Conservation (phyloP, 1,140 invertebrate species). For the Oryzaephilus surinamensis region DNA sequence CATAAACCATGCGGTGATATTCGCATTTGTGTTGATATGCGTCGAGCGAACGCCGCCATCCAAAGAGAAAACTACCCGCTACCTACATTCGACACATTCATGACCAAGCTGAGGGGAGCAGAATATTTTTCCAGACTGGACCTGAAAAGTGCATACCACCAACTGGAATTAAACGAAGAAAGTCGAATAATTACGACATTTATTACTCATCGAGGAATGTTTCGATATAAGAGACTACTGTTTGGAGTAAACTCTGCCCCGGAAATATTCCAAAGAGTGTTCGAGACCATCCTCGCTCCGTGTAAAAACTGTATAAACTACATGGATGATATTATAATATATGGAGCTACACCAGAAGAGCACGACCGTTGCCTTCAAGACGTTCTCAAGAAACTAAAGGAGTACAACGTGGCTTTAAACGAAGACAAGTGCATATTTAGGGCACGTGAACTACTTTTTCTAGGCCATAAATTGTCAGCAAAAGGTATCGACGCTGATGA, state of each 20-base stretch:
- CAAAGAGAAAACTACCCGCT: conserved; percentile 22
- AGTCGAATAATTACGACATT: conserved; percentile 41
- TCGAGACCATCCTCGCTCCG: conserved; percentile 21
- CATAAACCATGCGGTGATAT: conserved; percentile 21
- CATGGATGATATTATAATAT: conserved; percentile 3
- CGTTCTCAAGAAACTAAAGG: too few relatives aligned
- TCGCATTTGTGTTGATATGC: conserved; percentile 28
- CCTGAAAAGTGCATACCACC: conserved; percentile 17
- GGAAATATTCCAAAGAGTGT: conserved; percentile 36
- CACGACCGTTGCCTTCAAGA: neutral
- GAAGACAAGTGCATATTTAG: too few relatives aligned
- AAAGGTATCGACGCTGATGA: too few relatives aligned
- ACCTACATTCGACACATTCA: conserved; percentile 20
- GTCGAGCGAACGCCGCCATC: conserved; percentile 25
- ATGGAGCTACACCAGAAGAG: neutral
- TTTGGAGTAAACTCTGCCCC: conserved; percentile 34
- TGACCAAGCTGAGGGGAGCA: conserved; percentile 15
- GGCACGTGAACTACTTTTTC: too few relatives aligned
- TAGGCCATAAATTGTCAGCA: too few relatives aligned
- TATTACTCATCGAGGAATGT: conserved; percentile 27
- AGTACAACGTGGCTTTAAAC: too few relatives aligned
- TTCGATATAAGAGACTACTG: conserved; percentile 31
- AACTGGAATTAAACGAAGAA: conserved; percentile 5
- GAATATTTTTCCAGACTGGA: conserved; percentile 23
- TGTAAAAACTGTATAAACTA: neutral